Conservation (phyloP, 2,888 invertebrate genomes). For the Trachelus iudaicus region DNA sequence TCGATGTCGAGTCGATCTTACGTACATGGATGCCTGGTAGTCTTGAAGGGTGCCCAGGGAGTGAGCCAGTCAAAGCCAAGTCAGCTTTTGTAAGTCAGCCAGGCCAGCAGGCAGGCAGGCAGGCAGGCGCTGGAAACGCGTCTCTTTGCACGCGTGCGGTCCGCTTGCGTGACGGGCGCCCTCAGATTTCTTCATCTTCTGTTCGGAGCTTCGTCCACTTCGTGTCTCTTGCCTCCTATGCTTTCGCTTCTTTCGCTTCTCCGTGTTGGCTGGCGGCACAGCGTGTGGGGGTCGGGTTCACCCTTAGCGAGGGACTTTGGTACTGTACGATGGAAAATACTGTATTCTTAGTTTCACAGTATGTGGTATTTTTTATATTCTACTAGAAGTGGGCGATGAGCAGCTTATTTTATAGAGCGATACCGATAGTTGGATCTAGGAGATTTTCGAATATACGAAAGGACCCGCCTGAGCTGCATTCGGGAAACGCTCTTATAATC, state of each 20-base stretch:
- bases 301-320: not conserved
- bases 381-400: no score
- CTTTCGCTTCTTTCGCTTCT: constrained; percentile 9
- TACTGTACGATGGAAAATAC: not conserved
- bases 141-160: constrained; percentile 58
- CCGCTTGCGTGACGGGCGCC: constrained; percentile 59
- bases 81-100: constrained; percentile 33
- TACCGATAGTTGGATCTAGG: not conserved
- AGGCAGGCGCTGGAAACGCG: constrained; percentile 36
- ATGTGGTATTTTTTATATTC: no score
- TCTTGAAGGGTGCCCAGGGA: constrained; percentile 38
- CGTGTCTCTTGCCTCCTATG: constrained; percentile 8
- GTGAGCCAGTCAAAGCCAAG: constrained; percentile 31
- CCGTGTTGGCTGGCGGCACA: not conserved
- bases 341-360: not conserved
- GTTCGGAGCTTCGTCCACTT: constrained; percentile 22
- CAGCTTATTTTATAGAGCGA: not conserved
- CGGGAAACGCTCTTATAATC: constrained; percentile 7
- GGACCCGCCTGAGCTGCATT: not conserved
- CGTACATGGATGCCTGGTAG: constrained; percentile 35
- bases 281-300: not conserved
- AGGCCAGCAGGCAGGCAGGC: constrained; percentile 10
- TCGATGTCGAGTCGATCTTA: constrained; percentile 48
- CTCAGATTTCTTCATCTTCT: constrained; percentile 29
- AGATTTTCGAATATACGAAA: not conserved